Evolutionary conservation across 2,797 vertebrate genomes (phyloP).

Genomic region (Argentina silus): DNA sequence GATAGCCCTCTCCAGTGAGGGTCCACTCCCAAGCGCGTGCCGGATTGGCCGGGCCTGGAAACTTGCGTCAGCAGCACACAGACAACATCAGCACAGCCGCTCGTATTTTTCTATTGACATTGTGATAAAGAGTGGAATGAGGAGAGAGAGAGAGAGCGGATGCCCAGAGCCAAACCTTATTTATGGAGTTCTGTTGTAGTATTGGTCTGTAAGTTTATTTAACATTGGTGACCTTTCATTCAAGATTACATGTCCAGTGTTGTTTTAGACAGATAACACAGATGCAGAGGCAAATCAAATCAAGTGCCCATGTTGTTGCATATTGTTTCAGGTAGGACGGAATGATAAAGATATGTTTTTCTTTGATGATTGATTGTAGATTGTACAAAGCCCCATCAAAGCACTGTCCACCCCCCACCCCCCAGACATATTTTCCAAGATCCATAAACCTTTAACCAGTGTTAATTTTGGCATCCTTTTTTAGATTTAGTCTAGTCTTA

Average conservation of each 20-base stretch:
- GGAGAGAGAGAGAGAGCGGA: neutral
- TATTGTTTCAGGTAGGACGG: neutral
- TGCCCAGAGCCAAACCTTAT: neutral
- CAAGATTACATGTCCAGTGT: neutral
- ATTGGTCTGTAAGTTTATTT: neutral
- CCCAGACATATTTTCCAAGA: no score
- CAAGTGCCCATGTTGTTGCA: neutral
- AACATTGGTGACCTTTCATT: constrained; percentile 27
- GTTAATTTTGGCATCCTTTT: neutral
- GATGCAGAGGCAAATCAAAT: neutral
- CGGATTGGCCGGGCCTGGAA: constrained; percentile 19
- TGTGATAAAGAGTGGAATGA: constrained; percentile 25
- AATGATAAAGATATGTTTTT: neutral
- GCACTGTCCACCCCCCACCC: neutral
- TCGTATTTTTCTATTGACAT: constrained; percentile 22
- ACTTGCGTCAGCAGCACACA: constrained; percentile 26
- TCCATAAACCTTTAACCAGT: neutral
- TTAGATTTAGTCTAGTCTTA: neutral
- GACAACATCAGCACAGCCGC: neutral
- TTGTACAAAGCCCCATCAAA: no score
- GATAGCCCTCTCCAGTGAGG: constrained; percentile 14
- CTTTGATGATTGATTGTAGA: neutral
- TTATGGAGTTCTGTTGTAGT: neutral
- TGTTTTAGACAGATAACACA: constrained; percentile 3
- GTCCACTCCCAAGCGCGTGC: neutral